These are phyloP conservation scores for Pseudocheirus occidentalis DNA, from an alignment of 2,797 vertebrate species.

Conservation along the genomic window DNA sequence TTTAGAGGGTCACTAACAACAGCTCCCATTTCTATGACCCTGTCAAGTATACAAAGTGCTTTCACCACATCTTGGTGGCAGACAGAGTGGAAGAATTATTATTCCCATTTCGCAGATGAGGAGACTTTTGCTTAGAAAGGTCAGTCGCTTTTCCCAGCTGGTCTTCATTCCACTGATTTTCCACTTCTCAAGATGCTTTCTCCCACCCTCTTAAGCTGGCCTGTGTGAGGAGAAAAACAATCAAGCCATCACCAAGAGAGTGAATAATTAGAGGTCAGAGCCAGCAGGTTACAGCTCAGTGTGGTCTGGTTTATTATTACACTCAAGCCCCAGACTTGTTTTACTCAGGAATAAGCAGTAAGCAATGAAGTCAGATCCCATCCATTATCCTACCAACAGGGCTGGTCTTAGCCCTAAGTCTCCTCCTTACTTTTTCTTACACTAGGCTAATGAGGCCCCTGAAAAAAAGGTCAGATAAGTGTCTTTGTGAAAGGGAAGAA, in stretches of 20 bases:
- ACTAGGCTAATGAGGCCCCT: neutral
- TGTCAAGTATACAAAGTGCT: neutral
- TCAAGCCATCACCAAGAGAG: neutral
- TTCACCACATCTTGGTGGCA: neutral
- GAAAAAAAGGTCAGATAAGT: neutral
- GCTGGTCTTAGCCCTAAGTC: neutral
- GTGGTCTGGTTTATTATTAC: fast-evolving
- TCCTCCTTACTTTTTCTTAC: constrained; percentile 25
- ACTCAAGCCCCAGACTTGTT: neutral
- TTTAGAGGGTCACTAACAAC: neutral
- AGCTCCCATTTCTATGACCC: neutral
- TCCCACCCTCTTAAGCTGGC: neutral
- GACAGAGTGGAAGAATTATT: neutral
- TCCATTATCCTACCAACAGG: neutral
- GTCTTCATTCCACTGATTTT: neutral
- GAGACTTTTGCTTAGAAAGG: neutral
- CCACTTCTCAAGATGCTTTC: constrained; percentile 5
- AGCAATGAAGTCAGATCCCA: neutral
- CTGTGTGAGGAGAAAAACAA: neutral
- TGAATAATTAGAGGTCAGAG: neutral
- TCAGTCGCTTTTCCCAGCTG: neutral
- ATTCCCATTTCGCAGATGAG: neutral
- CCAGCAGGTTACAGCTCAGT: neutral
- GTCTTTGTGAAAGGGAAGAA: constrained; percentile 1
- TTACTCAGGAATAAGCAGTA: neutral